Base-by-base conservation (phyloP, 2,113 vertebrate genomes). In the human region DNA sequence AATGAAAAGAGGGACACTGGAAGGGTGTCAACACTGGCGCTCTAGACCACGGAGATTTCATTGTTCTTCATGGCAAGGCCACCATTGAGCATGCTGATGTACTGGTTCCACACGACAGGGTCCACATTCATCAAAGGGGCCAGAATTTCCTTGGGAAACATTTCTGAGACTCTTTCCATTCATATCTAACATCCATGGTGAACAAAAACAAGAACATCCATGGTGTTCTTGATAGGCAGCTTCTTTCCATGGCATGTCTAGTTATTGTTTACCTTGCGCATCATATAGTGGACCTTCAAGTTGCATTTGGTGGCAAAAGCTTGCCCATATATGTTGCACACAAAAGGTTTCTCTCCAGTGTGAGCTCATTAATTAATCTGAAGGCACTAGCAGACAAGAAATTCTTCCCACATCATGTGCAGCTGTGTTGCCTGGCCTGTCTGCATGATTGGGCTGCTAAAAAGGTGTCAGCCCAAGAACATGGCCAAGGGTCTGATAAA, bases 281-380 rank as follows among this genome's bases (percentile, higher is more conserved):
- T 93, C 95, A 96, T 97, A 1, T 90, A 97, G 76, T 99, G 99
- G 40, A 99, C 99, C 99, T 99, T 99, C 17, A 99, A 98, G 97
- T 99, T 99, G 95, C 99, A 99, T 88, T 99, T 99, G 2, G 99
- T 99, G 91, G 99, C 99, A 73, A 99, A 99, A n/a, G 99, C 99
- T 93, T 99, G 98, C 92, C 99, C 99, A 89, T 99, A 99, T 94
- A 99, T 99, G 96, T 99, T 99, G 96, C 99, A 99, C 52, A 98
- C 99, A 57, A 99, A 99, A 0, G 99, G 99, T 98, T 99, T 99
- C 98, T 99, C 99, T 22, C 99, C 99, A 0, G 99, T 99, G 85
- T 99, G 99, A 27, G 99, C 99, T 61, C 99, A 99, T 96, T 99
- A 99, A 0, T 99, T 99, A 93, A 99, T 99, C 98, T 99, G 99